These are phyloP conservation scores for Noctua fimbriata DNA, from an alignment of 2,888 invertebrate genomes.

Conservation along the genomic window DNA sequence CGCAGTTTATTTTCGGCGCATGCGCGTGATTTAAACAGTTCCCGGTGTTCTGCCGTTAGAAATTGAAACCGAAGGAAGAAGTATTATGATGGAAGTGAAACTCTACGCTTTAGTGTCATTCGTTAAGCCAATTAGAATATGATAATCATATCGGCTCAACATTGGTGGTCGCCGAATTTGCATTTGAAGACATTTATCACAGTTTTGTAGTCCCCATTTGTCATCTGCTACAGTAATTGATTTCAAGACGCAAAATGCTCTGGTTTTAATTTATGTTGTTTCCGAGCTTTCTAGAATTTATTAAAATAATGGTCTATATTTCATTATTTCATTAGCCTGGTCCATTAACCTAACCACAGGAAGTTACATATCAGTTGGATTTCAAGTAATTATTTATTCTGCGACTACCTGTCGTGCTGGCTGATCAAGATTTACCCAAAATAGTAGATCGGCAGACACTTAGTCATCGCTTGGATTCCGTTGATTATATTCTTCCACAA, in stretches of 20 bases:
- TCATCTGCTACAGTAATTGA: constrained; percentile 64
- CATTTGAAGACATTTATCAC: constrained; percentile 55
- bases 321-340: constrained; percentile 55
- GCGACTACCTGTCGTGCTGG: constrained; percentile 54
- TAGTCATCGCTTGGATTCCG: constrained; percentile 58
- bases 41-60: constrained; percentile 71
- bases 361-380: constrained; percentile 60
- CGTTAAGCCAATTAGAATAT: constrained; percentile 76
- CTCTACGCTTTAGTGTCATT: constrained; percentile 69
- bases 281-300: constrained; percentile 55
- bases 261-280: constrained; percentile 55
- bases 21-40: constrained; percentile 87
- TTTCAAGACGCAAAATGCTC: constrained; percentile 52
- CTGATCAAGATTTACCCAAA: constrained; percentile 54
- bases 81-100: constrained; percentile 75
- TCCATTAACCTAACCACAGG: constrained; percentile 58
- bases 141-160: constrained; percentile 62
- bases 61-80: constrained; percentile 78
- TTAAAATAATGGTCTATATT: constrained; percentile 53
- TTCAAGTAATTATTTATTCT: constrained; percentile 51
- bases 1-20: constrained; percentile 87
- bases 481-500: constrained; percentile 58
- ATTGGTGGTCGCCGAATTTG: constrained; percentile 60
- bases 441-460: constrained; percentile 56
- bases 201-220: constrained; percentile 51